A percentile compares a stretch with the other conserved stretches of the same genome.
These are phyloP conservation scores for Phrynocephalus guinanensis DNA, from an alignment of 2,797 vertebrate species.

Conservation along the genomic window DNA sequence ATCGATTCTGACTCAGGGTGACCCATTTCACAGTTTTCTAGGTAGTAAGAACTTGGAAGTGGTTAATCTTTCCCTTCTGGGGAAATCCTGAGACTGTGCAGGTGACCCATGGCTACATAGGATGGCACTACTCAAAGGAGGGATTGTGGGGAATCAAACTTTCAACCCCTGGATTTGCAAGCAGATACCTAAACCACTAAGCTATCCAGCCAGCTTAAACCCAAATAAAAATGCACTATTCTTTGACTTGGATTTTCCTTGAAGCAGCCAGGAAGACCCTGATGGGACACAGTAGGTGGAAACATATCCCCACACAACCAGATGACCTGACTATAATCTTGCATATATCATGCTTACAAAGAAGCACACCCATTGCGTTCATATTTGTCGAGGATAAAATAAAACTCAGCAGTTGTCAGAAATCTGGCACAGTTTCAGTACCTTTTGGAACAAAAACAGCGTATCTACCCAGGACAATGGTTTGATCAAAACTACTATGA, in stretches of 20 bases:
- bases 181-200: too few relatives aligned
- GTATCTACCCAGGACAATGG: neutral
- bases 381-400: neutral
- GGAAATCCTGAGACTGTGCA: too few relatives aligned
- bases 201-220: too few relatives aligned
- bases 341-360: neutral
- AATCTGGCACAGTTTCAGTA: neutral
- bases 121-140: too few relatives aligned
- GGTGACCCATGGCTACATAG: too few relatives aligned
- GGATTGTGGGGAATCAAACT: too few relatives aligned
- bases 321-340: neutral
- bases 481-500: neutral
- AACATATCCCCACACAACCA: neutral
- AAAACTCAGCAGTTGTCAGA: neutral
- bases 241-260: neutral
- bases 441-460: neutral
- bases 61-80: too few relatives aligned
- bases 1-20: too few relatives aligned
- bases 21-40: too few relatives aligned
- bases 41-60: too few relatives aligned
- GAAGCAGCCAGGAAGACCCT: neutral
- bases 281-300: neutral
- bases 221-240: neutral
- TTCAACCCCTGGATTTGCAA: too few relatives aligned
- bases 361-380: neutral